These are phyloP conservation scores for Hozukius guyotensis DNA, from an alignment of 2,797 vertebrate species.

Conservation along the genomic window DNA sequence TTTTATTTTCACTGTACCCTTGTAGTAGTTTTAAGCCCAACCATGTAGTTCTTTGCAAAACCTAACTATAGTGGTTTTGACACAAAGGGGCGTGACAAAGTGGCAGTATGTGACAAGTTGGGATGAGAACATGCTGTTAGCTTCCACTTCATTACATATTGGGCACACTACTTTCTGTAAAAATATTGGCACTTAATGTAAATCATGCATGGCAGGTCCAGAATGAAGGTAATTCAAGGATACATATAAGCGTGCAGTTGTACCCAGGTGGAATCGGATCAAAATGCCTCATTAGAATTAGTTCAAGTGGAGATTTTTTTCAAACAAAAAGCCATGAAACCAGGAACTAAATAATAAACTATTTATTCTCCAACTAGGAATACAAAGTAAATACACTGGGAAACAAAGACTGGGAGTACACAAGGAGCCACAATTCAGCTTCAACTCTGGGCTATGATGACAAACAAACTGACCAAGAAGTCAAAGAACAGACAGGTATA, in stretches of 20 bases:
- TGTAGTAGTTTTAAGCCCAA: no score
- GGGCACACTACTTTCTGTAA: neutral
- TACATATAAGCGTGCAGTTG: neutral
- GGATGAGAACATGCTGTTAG: neutral
- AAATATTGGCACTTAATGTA: neutral
- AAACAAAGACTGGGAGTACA: no score
- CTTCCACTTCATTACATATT: neutral
- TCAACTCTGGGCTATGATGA: neutral
- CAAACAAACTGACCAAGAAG: no score
- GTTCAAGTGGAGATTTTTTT: neutral
- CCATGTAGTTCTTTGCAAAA: no score
- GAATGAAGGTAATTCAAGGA: neutral
- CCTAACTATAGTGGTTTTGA: no score
- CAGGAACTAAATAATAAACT: neutral
- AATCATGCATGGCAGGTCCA: neutral
- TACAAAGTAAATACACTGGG: neutral
- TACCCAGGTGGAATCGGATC: neutral
- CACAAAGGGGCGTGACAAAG: no score
- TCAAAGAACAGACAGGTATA: neutral
- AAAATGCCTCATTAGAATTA: neutral
- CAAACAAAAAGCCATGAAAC: neutral
- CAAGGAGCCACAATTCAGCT: neutral
- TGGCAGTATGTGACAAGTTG: no score
- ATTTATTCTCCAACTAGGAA: neutral
- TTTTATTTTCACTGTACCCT: no score